A percentile compares a stretch with the other conserved stretches of the same genome.
phyloP scores from a whole-genome alignment of 2,113 vertebrate species.

The Mugil cephalus region DNA sequence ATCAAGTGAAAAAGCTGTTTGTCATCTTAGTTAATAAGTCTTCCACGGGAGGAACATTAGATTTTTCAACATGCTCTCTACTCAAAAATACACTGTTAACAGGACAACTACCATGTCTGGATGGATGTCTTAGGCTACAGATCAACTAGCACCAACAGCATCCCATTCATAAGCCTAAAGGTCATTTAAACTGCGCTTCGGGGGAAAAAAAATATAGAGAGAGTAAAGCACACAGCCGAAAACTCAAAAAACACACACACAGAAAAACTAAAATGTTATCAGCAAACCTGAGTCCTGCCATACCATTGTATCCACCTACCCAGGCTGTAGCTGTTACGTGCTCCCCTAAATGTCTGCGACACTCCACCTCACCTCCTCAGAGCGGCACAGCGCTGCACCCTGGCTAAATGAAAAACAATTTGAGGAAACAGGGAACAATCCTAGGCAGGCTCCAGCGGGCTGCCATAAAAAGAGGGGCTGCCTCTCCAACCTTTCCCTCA shows the following conservation, averaged over 20 bases:
- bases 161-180: not conserved
- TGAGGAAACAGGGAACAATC: constrained; percentile 85
- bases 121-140: constrained; percentile 8
- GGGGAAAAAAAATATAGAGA: constrained; percentile 1
- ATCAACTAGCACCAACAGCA: constrained; percentile 11
- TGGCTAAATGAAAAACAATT: constrained; percentile 82
- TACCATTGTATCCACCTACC: constrained; percentile 64
- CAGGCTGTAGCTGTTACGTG: constrained; percentile 60
- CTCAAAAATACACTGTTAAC: too few relatives aligned
- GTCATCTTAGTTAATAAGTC: constrained; percentile 16
- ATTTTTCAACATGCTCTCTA: constrained; percentile 2
- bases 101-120: constrained; percentile 13
- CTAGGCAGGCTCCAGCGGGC: constrained; percentile 81
- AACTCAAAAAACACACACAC: constrained; percentile 19
- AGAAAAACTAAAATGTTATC: constrained; percentile 40
- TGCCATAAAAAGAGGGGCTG: constrained; percentile 78
- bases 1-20: constrained; percentile 50
- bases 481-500: constrained; percentile 69
- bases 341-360: constrained; percentile 73
- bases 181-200: constrained; percentile 19
- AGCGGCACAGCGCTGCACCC: constrained; percentile 61
- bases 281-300: constrained; percentile 31
- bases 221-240: constrained; percentile 3
- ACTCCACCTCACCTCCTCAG: constrained; percentile 73
- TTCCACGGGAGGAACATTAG: not conserved